Evolutionary conservation across 2,113 vertebrate genomes (phyloP).

Genomic region (cat (Felis catus)): DNA sequence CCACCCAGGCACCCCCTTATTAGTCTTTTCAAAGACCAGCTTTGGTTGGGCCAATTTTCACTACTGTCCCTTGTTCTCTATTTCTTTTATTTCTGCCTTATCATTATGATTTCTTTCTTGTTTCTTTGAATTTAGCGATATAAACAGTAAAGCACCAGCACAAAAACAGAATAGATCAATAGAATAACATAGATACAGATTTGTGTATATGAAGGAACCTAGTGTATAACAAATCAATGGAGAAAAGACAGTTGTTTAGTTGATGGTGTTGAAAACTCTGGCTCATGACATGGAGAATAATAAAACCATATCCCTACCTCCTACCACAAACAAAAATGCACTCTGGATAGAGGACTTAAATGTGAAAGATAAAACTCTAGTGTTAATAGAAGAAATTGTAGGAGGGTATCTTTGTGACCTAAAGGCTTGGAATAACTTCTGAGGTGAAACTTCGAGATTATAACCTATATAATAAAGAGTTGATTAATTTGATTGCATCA

Average conservation of each 20-base stretch:
- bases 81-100: conserved; percentile 13
- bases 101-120: neutral
- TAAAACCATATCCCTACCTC: neutral
- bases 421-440: neutral
- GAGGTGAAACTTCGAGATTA: neutral
- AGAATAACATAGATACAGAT: neutral
- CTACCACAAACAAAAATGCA: neutral
- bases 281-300: neutral
- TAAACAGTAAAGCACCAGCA: neutral
- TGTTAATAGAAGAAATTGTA: conserved; percentile 1
- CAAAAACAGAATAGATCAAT: neutral
- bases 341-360: neutral
- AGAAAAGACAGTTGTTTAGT: neutral
- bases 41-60: neutral
- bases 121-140: neutral
- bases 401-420: neutral
- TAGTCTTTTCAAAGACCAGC: neutral
- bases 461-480: neutral
- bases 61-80: neutral
- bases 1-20: neutral
- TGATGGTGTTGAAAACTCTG: neutral
- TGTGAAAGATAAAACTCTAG: neutral
- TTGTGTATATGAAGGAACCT: neutral
- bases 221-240: neutral
- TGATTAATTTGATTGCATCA: conserved; percentile 6